Base-by-base conservation (phyloP, 2,888 invertebrate species). In the Nycteola revayana region DNA sequence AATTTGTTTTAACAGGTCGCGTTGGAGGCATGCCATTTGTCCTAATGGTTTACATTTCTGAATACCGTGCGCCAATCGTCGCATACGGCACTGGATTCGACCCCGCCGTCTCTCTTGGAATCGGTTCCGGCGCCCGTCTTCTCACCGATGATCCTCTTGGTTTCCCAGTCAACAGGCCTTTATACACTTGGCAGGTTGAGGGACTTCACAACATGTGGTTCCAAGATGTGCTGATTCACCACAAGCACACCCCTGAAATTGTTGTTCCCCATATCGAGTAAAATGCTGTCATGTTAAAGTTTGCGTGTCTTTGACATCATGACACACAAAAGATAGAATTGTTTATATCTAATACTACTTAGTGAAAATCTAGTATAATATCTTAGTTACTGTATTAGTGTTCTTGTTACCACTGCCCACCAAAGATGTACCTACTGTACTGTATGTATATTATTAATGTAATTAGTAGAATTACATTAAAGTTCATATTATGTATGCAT, bases 21-120 rank as follows among this genome's bases (percentile, higher is more conserved):
- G 60, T 75, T 26, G 69, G 66, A 11, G 93, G 94, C 44, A 90
- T 91, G 85, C 90, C 91, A 9, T 92, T 90, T 69, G 87, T 92
- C 46, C 66, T 93, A 35, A 78, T 91, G 75, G 91, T 91, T 28
- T 88, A 92, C 65, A 89, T 93, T 38, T 81, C 90, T 27, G 90
- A 91, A 42, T 90, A 76, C 65, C 73, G 66, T 22, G 76, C 80
- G 9, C 82, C 89, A 6, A 73, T 77, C 20, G 75, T 81, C 4
- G 66, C 77, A 3, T 73, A 76, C 22, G 71, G 72, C 1, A 64
- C 72, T 7, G 77, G 77, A 5, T 90, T 78, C 56, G 90, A 90
- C 46, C 83, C 90, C 8, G 60, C 84, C 28, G 41, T 90, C 32
- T 85, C 91, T 28, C 86, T 90, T 39, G 90, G 90, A 10, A 57